phyloP scores from a whole-genome alignment of 2,797 vertebrate genomes.

The Sebastes matsubarae region DNA sequence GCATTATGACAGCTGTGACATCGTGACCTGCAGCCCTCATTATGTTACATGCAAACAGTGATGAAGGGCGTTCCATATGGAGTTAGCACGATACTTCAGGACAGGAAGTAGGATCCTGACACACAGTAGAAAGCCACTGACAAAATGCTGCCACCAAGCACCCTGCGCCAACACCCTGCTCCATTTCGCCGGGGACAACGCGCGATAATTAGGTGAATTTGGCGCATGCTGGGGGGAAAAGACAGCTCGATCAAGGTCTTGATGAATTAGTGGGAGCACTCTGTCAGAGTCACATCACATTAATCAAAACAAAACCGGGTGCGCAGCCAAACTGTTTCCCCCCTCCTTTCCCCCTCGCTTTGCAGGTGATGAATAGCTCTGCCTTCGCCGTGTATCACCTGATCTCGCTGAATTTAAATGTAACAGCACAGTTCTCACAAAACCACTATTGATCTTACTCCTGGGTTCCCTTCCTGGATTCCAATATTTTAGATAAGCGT shows the following conservation, averaged over 20 bases:
- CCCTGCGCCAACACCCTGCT: slow-evolving; percentile 57
- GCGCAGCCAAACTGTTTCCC: slow-evolving; percentile 35
- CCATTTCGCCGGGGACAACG: slow-evolving; percentile 74
- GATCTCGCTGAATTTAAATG: slow-evolving; percentile 78
- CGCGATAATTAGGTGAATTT: slow-evolving; percentile 86
- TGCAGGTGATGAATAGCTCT: slow-evolving; percentile 77
- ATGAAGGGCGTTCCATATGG: slow-evolving; percentile 53
- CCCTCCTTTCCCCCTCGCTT: slow-evolving; percentile 32
- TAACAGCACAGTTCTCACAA: slow-evolving; percentile 62
- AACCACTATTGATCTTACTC: slow-evolving; percentile 69
- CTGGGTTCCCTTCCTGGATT: slow-evolving; percentile 34
- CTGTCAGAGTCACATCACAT: slow-evolving; percentile 84
- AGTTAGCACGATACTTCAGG: slow-evolving; percentile 51
- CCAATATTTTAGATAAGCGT: slow-evolving; percentile 59
- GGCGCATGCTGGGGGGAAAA: slow-evolving; percentile 64
- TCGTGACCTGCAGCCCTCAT: slow-evolving; percentile 61
- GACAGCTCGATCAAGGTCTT: slow-evolving; percentile 80
- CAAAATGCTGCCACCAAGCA: slow-evolving; percentile 53
- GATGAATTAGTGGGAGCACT: slow-evolving; percentile 84
- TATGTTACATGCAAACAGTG: slow-evolving; percentile 69
- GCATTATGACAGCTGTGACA: slow-evolving; percentile 55
- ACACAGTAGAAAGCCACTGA: slow-evolving; percentile 63
- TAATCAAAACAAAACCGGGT: slow-evolving; percentile 83
- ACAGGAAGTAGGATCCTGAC: slow-evolving; percentile 72
- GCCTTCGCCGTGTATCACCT: slow-evolving; percentile 64